Evolutionary conservation across 2,888 invertebrate genomes (phyloP), one percentile per base, ranked within the genome.

Genomic region (Sinelater perroti): DNA sequence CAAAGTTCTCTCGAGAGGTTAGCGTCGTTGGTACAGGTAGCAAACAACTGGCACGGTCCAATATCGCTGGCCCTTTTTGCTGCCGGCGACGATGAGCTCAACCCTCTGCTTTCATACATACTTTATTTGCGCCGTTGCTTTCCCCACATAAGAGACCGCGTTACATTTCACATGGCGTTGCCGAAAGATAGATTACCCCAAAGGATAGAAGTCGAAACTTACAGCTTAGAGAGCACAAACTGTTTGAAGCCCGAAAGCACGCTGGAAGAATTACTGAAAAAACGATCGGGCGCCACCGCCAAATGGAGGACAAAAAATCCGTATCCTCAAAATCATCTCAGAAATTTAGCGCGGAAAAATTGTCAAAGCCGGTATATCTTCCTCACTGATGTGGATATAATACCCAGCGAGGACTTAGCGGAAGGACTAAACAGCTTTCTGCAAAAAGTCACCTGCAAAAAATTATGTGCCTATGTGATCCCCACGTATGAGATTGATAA

Each of bases 401-500:
- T 95, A 56, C 94, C 95, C 1, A 90, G 90, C 60, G 80, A 79
- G 64, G 87, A 86, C 61, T 86, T 93, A 80, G 85, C 89, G 1
- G 84, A 85, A 46, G 81, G 84, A 13, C 79, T 95, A 58, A 88
- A 91, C 65, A 80, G 79, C 53, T 93, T 93, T 75, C 77, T 92
- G 10, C 77, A 77, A 11, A 81, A 73, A 18, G 69, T 67, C 10
- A 81, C 82, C 5, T 84, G 85, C 38, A 81, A 80, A 62, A 80
- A 79, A 2, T 76, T 84, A 63, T 95, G 94, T 73, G 94, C 93
- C 11, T 95, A 90, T 77, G 94, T 95, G 35, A 88, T 95, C 69
- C 95, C 95, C 0, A 95, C 95, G 0, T 94, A 92, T 73, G 95
- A 95, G 78, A 79, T 95, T 64, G 93, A 93, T 73, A 85, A 86